These are phyloP conservation scores for Irena cyanogastra DNA, from an alignment of 2,113 vertebrate genomes.

Conservation along the genomic window DNA sequence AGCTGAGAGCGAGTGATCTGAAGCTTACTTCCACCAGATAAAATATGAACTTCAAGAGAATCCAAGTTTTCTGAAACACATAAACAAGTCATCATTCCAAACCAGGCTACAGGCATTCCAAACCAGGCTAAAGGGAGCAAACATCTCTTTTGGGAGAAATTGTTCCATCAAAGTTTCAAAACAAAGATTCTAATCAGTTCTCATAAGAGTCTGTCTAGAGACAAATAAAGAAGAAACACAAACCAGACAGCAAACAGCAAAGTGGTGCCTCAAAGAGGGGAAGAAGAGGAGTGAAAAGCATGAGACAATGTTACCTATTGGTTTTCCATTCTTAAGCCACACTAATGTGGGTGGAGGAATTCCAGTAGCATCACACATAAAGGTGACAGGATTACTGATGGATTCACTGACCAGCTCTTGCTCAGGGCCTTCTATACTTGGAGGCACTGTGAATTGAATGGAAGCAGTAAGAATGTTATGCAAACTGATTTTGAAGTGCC, in stretches of 20 bases:
- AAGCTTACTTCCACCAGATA: slow-evolving; percentile 89
- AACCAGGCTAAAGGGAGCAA: background rate
- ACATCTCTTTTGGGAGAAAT: background rate
- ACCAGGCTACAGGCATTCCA: background rate
- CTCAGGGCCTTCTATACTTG: slow-evolving; percentile 84
- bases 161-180: background rate
- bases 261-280: background rate
- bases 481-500: background rate
- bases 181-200: background rate
- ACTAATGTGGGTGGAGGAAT: slow-evolving; percentile 86
- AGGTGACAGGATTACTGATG: slow-evolving; percentile 82
- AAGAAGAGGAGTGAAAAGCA: background rate
- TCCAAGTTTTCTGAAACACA: slow-evolving; percentile 79
- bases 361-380: slow-evolving; percentile 88
- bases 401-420: slow-evolving; percentile 80
- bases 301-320: slow-evolving; percentile 74
- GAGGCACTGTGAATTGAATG: slow-evolving; percentile 80
- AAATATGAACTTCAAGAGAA: slow-evolving; percentile 88
- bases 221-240: background rate
- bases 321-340: slow-evolving; percentile 89
- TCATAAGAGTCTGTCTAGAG: background rate
- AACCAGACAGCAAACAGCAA: background rate
- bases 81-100: background rate
- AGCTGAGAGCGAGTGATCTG: slow-evolving; percentile 87
- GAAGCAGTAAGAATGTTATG: background rate